Base-by-base conservation (phyloP, 2,888 invertebrate genomes). In the Rotaria sp. region DNA sequence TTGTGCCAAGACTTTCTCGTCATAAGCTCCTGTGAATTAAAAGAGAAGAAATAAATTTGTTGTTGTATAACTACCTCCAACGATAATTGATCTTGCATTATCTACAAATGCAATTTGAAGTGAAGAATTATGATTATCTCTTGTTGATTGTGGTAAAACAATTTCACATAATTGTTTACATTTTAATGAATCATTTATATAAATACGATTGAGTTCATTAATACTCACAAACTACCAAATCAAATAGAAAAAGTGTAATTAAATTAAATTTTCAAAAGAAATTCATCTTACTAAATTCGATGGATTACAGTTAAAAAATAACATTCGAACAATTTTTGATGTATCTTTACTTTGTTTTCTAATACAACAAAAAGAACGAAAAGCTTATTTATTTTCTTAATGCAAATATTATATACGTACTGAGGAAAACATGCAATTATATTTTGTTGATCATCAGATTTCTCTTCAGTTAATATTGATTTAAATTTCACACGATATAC, bases 111-210 rank as follows among this genome's bases (percentile, higher is more conserved):
- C 41, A 26, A 80, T 45, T 80, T 80, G 41, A 80, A n/a, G 4
- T 26, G 38, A 2, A 38, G 38, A 2, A 26, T 45, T 26, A n/a
- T 45, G 45, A 38, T 80, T 18, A 8, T 24, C 26, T 3, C 26
- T 80, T 11, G 11, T n/a, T 13, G 41, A 21, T 24, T 45, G 3
- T 11, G 80, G 7, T 45, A 80, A 45, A 45, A 45, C n/a, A 26
- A 80, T 80, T 45, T 80, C 80, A 80, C 80, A 80, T 80, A 80
- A n/a, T 80, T 80, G 80, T 80, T 38, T 80, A n/a, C 80, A 80
- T 80, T 80, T 45, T 26, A 80, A 80, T 45, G 45, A n/a, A 45
- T 80, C 80, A n/a, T 80, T 80, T 24, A 80, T 80, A 80, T 80
- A 80, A 45, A 80, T 41, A 80, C 80, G 80, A 80, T 80, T 45